Base-by-base conservation (phyloP, 2,797 vertebrate genomes). In the Urocyon cinereoargenteus region DNA sequence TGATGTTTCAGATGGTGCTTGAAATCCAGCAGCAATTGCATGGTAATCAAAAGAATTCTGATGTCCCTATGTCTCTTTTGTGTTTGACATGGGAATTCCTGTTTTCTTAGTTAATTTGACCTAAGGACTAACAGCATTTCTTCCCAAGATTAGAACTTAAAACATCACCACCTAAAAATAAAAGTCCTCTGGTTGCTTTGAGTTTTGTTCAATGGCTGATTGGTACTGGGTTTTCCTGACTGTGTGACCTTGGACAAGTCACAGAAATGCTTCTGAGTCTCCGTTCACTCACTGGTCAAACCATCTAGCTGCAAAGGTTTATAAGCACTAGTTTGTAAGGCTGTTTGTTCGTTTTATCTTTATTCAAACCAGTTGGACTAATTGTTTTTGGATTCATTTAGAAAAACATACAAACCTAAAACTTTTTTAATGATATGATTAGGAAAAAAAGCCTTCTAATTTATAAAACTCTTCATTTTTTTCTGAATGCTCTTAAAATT, bases 381-480 rank as follows among this genome's bases (percentile, higher is more conserved):
- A 86, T 22, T 93, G 72, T 96, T 95, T 98, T 96, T 59, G 79
- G 75, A 88, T 97, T 93, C 62, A 97, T 21, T 97, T 97, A 19
- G 51, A 92, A 95, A 97, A 96, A 93, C 53, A 85, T 61, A n/a
- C 4, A 86, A 22, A 45, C 97, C 49, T 49, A 88, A 95, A 92
- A 96, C 55, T 51, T 19, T 96, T 51, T 19, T 96, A 78, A 95
- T 94, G 77, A 96, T 61, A 95, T 1, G 53, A 86, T 89, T 97
- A 85, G 26, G 24, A 59, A 2, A 96, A 97, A 61, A 95, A 85
- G 11, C 4, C 2, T 57, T 61, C 83, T 94, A 97, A 36, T 96
- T 88, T 97, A 84, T 90, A 96, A 98, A 83, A 96, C n/a, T 98
- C 68, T 93, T 98, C 16, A 87, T 22, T 86, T 95, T 86, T 73